A percentile compares a stretch with the other conserved stretches of the same genome.
phyloP scores from a whole-genome alignment of 2,113 vertebrate genomes.

The Chamaetylas fuelleborni region DNA sequence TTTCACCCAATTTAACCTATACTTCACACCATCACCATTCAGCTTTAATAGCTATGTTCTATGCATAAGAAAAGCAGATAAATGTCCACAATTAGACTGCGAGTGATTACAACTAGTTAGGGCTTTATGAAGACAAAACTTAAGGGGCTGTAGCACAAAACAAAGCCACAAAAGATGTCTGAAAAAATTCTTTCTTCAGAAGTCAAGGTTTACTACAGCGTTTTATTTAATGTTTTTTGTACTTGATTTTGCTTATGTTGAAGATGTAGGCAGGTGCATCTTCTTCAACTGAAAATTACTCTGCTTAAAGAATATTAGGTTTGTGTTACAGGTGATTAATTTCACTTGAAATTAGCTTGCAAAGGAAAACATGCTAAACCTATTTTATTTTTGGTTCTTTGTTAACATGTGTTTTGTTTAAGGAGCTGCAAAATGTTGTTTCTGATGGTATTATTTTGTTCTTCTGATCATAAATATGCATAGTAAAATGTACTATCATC shows the following conservation, averaged over 20 bases:
- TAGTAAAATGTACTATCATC: background rate
- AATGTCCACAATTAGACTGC: conserved; percentile 96
- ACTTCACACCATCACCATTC: conserved; percentile 92
- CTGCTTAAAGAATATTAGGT: conserved; percentile 67
- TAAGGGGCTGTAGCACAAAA: conserved; percentile 83
- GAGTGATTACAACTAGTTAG: conserved; percentile 88
- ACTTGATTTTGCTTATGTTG: conserved; percentile 81
- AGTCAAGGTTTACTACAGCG: conserved; percentile 70
- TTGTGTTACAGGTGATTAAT: conserved; percentile 66
- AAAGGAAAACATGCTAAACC: conserved; percentile 55
- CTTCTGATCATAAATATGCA: background rate
- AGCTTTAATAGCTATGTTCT: conserved; percentile 89
- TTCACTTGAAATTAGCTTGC: conserved; percentile 65
- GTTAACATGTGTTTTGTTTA: background rate
- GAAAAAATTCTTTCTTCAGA: conserved; percentile 78
- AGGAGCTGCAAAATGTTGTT: conserved; percentile 24
- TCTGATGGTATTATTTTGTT: background rate
- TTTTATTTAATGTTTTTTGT: conserved; percentile 74
- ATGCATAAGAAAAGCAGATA: conserved; percentile 88
- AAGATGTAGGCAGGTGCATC: conserved; percentile 86
- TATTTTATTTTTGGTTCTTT: conserved; percentile 46
- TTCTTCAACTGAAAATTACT: conserved; percentile 75
- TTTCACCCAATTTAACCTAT: conserved; percentile 97
- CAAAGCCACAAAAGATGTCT: conserved; percentile 84
- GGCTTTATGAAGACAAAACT: conserved; percentile 86